Conservation (phyloP, 2,113 vertebrate species). For the Carassius gibelio region DNA sequence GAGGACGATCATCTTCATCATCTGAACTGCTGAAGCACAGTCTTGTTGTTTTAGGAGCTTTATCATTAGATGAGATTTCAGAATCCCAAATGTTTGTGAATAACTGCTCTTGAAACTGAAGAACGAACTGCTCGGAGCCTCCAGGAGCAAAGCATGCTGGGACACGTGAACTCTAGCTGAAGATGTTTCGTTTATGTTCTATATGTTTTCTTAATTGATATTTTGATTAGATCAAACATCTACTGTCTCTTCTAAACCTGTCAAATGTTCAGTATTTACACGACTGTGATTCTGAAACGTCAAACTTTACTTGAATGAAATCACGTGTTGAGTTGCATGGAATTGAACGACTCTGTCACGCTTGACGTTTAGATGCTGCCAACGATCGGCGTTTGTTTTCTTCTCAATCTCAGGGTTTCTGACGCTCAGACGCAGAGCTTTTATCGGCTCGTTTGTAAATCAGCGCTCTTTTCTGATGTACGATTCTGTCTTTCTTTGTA, state of each 20-base stretch:
- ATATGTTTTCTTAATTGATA: background rate
- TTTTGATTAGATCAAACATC: conserved; percentile 41
- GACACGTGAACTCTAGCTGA: background rate
- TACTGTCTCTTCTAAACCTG: conserved; percentile 62
- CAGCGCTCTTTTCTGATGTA: conserved; percentile 61
- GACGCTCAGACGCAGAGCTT: conserved; percentile 50
- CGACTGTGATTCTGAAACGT: conserved; percentile 25
- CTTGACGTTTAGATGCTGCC: conserved; percentile 62
- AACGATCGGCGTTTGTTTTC: conserved; percentile 52
- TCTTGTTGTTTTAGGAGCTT: background rate
- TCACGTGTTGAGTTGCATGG: conserved; percentile 65
- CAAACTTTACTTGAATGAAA: conserved; percentile 68
- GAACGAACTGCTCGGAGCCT: too few species aligned
- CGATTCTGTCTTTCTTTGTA: background rate
- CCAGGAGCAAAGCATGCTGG: conserved; percentile 1
- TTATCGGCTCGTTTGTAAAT: conserved; percentile 41
- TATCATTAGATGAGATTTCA: background rate
- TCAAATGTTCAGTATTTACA: background rate
- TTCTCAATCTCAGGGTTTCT: conserved; percentile 77
- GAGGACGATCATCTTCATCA: background rate
- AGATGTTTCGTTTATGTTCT: background rate
- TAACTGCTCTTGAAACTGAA: background rate
- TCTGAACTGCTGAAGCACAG: background rate
- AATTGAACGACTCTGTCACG: conserved; percentile 52
- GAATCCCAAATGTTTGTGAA: background rate